Conservation (phyloP, 2,113 vertebrate genomes). For the Passer domesticus region DNA sequence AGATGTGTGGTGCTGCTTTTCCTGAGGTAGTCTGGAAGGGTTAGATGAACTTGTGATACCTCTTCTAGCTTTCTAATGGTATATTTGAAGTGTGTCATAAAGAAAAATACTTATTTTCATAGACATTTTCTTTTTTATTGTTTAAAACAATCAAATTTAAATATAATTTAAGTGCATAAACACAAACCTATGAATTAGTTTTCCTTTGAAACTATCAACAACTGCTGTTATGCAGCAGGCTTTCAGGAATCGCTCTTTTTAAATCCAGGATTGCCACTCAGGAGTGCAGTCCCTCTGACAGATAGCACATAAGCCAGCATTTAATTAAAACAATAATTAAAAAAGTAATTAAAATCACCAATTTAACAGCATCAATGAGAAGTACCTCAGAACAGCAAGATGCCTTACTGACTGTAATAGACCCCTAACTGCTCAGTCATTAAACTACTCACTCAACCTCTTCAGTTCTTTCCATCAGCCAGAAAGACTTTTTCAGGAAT, state of each 20-base stretch:
- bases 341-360: background rate
- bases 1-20: background rate
- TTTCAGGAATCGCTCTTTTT: background rate
- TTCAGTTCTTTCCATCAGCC: background rate
- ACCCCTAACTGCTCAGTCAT: background rate
- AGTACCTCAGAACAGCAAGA: background rate
- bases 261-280: background rate
- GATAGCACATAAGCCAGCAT: background rate
- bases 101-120: background rate
- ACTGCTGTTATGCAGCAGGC: background rate
- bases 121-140: background rate
- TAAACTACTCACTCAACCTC: background rate
- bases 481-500: background rate
- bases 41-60: background rate
- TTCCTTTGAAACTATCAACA: background rate
- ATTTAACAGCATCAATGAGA: background rate
- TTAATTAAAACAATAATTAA: slow-evolving; percentile 16
- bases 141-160: background rate
- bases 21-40: background rate
- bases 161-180: background rate
- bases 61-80: background rate
- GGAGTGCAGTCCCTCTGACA: background rate
- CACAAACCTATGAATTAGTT: background rate
- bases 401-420: background rate
- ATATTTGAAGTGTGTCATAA: background rate